Percentiles rank a stretch among this genome's conserved stretches.
These are phyloP conservation scores for Agrochola circellaris DNA, from an alignment of 2,888 invertebrate species.

Conservation along the genomic window DNA sequence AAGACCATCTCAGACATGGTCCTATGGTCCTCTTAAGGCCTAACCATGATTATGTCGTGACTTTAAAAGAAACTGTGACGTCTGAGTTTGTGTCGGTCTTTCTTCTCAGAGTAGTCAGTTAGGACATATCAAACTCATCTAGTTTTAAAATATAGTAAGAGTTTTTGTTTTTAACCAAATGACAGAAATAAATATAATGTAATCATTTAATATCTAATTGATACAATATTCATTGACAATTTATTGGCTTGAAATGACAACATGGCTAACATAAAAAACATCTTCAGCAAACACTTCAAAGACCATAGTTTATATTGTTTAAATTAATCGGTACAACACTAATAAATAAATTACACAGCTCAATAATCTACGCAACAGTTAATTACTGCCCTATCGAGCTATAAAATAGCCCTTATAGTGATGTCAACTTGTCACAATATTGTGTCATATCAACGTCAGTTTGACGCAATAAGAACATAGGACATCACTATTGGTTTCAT, in stretches of 20 bases:
- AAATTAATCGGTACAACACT: slow-evolving; percentile 3
- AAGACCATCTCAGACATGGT: no score
- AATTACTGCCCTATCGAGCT: slow-evolving; percentile 41
- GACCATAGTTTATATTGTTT: background rate
- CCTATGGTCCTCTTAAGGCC: no score
- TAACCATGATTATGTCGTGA: no score
- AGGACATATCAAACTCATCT: no score
- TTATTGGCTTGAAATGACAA: background rate
- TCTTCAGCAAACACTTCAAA: background rate
- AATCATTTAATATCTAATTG: no score
- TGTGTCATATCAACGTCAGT: slow-evolving; percentile 36
- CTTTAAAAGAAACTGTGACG: no score
- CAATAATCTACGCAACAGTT: slow-evolving; percentile 21
- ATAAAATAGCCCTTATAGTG: slow-evolving; percentile 26
- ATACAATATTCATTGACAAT: background rate
- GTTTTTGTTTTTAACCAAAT: no score
- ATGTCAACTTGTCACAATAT: slow-evolving; percentile 56
- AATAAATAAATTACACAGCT: slow-evolving; percentile 31
- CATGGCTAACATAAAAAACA: background rate
- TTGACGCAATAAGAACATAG: slow-evolving; percentile 6
- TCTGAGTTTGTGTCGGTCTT: no score
- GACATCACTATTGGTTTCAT: slow-evolving; percentile 14
- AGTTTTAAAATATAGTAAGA: no score
- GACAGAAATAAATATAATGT: no score
- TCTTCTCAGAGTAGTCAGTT: no score